Evolutionary conservation across 2,888 invertebrate species (phyloP).

Genomic region (Crioceris asparagi): DNA sequence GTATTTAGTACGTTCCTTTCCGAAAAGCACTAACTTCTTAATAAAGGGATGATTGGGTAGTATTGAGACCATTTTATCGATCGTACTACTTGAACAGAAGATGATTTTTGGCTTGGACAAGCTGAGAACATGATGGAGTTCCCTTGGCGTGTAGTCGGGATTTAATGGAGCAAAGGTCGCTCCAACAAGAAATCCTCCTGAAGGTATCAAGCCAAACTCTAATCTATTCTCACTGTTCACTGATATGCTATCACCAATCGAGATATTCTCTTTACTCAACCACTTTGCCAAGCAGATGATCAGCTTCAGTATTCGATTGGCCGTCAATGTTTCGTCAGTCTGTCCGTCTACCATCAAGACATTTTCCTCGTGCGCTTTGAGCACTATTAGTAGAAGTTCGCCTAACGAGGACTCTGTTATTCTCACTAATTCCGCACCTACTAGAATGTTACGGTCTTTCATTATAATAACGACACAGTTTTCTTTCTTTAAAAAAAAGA

Average conservation of each 20-base stretch:
- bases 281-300: constrained; percentile 47
- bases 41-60: constrained; percentile 30
- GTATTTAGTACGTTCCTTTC: constrained; percentile 30
- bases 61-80: constrained; percentile 45
- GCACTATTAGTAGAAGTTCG: constrained; percentile 24
- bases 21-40: constrained; percentile 40
- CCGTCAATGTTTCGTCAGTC: constrained; percentile 47
- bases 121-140: constrained; percentile 54
- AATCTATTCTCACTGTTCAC: constrained; percentile 53
- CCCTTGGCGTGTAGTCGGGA: constrained; percentile 51
- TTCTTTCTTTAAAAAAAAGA: too few species aligned
- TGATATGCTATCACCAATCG: constrained; percentile 46
- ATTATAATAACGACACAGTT: too few species aligned
- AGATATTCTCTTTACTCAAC: constrained; percentile 42
- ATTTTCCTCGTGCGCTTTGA: constrained; percentile 29
- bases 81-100: constrained; percentile 50
- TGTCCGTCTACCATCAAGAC: constrained; percentile 43
- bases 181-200: constrained; percentile 47
- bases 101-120: constrained; percentile 60
- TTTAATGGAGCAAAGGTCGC: constrained; percentile 51
- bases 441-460: neutral
- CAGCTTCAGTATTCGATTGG: constrained; percentile 43
- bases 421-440: constrained; percentile 26
- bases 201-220: constrained; percentile 45
- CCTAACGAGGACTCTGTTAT: constrained; percentile 26